Conservation (phyloP, 1,140 invertebrate genomes). For the Drosophila virilis region DNA sequence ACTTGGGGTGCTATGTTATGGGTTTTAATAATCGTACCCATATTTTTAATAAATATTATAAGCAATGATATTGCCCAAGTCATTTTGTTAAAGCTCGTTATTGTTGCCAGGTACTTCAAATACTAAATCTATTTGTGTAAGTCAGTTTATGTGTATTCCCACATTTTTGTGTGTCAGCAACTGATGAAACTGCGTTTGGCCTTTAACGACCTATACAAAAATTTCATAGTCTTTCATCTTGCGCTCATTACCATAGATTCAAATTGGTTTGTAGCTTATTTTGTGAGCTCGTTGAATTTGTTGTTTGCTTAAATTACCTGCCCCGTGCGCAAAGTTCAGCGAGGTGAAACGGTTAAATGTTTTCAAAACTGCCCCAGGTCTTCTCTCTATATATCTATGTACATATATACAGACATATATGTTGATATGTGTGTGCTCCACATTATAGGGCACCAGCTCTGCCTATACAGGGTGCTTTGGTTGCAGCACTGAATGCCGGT, state of each 20-base stretch:
- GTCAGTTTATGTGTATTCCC: neutral
- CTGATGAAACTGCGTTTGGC: slow-evolving; percentile 11
- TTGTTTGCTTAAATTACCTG: slow-evolving; percentile 44
- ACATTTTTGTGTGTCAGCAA: slow-evolving; percentile 7
- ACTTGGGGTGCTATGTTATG: neutral
- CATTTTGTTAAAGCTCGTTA: neutral
- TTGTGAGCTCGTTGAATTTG: slow-evolving; percentile 38
- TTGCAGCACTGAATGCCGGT: slow-evolving; percentile 5
- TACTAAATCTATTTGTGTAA: neutral
- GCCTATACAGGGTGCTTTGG: slow-evolving; percentile 34
- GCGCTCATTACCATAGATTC: slow-evolving; percentile 31
- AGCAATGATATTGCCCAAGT: neutral
- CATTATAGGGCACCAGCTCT: slow-evolving; percentile 15
- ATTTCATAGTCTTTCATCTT: slow-evolving; percentile 40
- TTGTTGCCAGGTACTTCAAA: slow-evolving; percentile 2
- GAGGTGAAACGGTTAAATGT: slow-evolving; percentile 57
- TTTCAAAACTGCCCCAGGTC: slow-evolving; percentile 41
- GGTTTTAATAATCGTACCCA: neutral
- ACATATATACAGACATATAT: neutral
- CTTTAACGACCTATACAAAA: slow-evolving; percentile 30
- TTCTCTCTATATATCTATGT: neutral
- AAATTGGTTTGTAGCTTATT: slow-evolving; percentile 32
- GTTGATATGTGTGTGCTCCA: slow-evolving; percentile 17
- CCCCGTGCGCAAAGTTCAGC: slow-evolving; percentile 46
- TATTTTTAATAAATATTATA: neutral